Evolutionary conservation across 2,797 vertebrate species (phyloP), one percentile per base, ranked within the genome.

Genomic region (Malurus splendens): DNA sequence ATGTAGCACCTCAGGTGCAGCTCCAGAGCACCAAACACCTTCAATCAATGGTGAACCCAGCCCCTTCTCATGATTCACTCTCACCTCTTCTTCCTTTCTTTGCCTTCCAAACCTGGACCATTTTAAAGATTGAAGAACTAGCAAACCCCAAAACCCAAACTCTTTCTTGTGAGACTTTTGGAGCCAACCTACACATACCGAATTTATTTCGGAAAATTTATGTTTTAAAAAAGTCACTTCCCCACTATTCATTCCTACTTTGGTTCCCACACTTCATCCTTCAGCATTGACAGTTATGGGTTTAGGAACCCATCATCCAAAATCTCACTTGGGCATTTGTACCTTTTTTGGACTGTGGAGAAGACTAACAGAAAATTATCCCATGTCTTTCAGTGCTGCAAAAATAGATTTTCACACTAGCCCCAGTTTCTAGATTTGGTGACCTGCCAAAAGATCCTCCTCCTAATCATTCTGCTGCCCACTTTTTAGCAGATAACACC

Each of bases 391-490:
- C 70, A 64, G 30, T 76, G 59, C 17, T 59, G 16, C 33, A 59
- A 71, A 89, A 89, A 82, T 52, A 51, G 27, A 75, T 80, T 82
- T 82, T 79, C 51, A 65, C 2, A 2, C 25, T 48, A 89, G 33
- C 51, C 54, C 42, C 25, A 60, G 14, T 73, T 89, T 89, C 73
- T 72, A 30, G 32, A 59, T 81, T 68, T 90, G 41, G 10, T 59
- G 48, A 74, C 64, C 50, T 76, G 47, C 33, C 71, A 90, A 44
- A 87, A 79, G 23, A 54, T 64, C 9, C 9, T 82, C 79, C 68
- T 57, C 47, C 47, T 51, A 56, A 33, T 70, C 38, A 36, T 73
- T 61, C 59, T 85, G 38, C 62, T 70, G 38, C 59, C 74, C 61
- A 62, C 52, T 67, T 65, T 14, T 56, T 75, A 75, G 51, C 56